These are phyloP conservation scores for Pampus argenteus DNA, from an alignment of 2,797 vertebrate species.

Conservation along the genomic window DNA sequence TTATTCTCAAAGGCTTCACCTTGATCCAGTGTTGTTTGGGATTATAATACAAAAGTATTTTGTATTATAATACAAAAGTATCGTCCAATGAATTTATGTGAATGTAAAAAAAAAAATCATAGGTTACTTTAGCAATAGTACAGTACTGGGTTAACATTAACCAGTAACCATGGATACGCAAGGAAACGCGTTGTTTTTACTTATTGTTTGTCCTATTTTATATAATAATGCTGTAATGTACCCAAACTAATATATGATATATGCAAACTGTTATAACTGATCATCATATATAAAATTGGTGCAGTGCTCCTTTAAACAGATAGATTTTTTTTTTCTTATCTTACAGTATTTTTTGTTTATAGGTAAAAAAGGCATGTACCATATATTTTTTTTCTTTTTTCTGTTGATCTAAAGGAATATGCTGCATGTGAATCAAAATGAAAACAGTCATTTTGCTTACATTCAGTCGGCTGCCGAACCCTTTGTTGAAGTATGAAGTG, in stretches of 20 bases:
- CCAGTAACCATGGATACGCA: background rate
- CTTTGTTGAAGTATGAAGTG: constrained; percentile 57
- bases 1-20: background rate
- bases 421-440: constrained; percentile 18
- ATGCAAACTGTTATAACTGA: background rate
- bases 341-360: background rate
- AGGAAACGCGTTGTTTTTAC: background rate
- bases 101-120: too few relatives aligned
- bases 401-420: constrained; percentile 22
- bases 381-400: constrained; percentile 3
- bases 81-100: background rate
- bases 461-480: constrained; percentile 40
- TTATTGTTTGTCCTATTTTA: background rate
- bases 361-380: background rate
- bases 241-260: too few relatives aligned
- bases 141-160: too few relatives aligned
- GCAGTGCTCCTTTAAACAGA: background rate
- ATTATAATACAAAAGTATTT: background rate
- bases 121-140: too few relatives aligned
- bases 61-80: too few relatives aligned
- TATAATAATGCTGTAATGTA: too few relatives aligned
- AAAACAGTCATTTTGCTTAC: constrained; percentile 44
- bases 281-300: background rate
- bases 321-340: background rate
- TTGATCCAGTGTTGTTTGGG: background rate